Evolutionary conservation across 2,797 vertebrate genomes (phyloP).

Genomic region (Etheostoma nigrum): DNA sequence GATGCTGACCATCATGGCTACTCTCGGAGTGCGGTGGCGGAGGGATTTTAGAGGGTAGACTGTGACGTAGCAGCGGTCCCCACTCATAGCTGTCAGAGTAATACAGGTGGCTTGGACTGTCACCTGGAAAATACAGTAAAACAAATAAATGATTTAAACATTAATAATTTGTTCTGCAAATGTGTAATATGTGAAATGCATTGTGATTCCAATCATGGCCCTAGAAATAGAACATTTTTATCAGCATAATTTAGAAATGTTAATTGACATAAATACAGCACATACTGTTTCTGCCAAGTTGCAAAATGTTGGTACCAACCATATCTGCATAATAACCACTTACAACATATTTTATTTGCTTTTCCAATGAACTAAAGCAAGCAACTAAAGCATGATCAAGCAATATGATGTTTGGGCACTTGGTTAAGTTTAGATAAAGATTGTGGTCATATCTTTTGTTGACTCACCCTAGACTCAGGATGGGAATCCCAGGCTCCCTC

Average conservation of each 20-base stretch:
- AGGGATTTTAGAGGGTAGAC: slow-evolving; percentile 88
- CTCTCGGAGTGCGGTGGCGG: slow-evolving; percentile 84
- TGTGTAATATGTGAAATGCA: not conserved
- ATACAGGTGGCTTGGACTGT: slow-evolving; percentile 90
- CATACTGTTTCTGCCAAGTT: not conserved
- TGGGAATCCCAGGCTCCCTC: not conserved
- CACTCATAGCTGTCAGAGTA: slow-evolving; percentile 89
- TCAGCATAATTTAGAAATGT: too few relatives aligned
- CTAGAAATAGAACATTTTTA: not conserved
- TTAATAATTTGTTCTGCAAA: not conserved
- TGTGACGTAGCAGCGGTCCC: slow-evolving; percentile 88
- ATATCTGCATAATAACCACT: not conserved
- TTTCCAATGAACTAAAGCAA: not conserved
- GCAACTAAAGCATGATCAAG: too few relatives aligned
- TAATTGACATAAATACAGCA: too few relatives aligned
- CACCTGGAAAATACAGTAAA: slow-evolving; percentile 71
- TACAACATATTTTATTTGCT: not conserved
- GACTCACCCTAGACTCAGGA: not conserved
- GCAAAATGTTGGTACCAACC: not conserved
- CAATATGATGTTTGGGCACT: not conserved
- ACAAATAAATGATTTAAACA: not conserved
- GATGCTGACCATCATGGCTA: slow-evolving; percentile 87
- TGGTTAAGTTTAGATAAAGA: not conserved
- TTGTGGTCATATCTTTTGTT: not conserved
- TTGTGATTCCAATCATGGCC: not conserved